Conservation (phyloP, 2,888 invertebrate species). For the Psylliodes chrysocephalus region DNA sequence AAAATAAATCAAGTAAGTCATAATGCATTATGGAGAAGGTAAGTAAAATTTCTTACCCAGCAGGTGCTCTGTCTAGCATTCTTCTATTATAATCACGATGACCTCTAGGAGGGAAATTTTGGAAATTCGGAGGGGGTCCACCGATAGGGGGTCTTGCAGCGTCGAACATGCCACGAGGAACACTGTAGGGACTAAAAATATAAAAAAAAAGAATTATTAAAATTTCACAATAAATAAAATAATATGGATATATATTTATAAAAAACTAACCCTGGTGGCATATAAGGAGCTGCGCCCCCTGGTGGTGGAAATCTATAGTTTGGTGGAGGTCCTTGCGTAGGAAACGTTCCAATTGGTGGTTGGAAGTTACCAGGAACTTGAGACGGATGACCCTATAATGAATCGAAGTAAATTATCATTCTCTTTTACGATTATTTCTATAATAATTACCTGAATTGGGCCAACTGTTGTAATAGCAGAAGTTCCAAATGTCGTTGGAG, state of each 20-base stretch:
- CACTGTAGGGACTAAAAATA: constrained; percentile 56
- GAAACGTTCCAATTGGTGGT: constrained; percentile 52
- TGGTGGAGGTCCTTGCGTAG: constrained; percentile 59
- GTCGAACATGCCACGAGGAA: constrained; percentile 60
- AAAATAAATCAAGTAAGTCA: neutral
- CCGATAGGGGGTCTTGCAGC: constrained; percentile 57
- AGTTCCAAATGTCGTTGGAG: constrained; percentile 53
- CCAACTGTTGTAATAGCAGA: constrained; percentile 52
- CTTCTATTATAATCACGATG: constrained; percentile 53
- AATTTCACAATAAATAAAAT: neutral
- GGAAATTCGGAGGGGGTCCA: constrained; percentile 55
- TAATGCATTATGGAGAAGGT: neutral
- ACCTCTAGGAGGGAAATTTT: constrained; percentile 52
- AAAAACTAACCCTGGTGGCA: constrained; percentile 55
- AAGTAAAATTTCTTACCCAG: constrained; percentile 61
- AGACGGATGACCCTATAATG: constrained; percentile 52
- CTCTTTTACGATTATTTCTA: neutral
- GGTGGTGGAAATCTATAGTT: constrained; percentile 63
- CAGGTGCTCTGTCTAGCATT: constrained; percentile 64
- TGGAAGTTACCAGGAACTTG: constrained; percentile 47
- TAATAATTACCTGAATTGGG: constrained; percentile 46
- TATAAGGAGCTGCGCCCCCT: constrained; percentile 56
- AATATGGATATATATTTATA: neutral
- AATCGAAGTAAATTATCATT: neutral
- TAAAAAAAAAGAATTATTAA: constrained; percentile 3